These are phyloP conservation scores for Trigoniulus corallinus DNA, from an alignment of 1,140 invertebrate species.

Conservation along the genomic window DNA sequence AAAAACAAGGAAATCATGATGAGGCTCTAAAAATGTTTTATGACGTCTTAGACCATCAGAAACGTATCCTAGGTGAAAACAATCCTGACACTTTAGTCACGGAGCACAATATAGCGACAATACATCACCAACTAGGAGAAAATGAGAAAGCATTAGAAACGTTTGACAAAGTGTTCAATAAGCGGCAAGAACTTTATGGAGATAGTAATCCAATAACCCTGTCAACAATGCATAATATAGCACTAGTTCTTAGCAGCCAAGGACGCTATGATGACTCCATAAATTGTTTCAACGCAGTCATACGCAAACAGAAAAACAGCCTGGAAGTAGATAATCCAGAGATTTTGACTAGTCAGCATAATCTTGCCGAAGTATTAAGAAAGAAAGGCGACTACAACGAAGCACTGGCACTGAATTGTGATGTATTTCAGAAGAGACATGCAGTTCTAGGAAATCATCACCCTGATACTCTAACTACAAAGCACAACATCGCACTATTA, in stretches of 20 bases:
- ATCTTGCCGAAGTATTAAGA: slow-evolving; percentile 15
- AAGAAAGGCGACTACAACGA: slow-evolving; percentile 15
- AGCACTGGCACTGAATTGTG: slow-evolving; percentile 15
- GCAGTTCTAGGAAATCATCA: slow-evolving; percentile 15
- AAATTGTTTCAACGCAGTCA: slow-evolving; percentile 11
- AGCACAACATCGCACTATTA: slow-evolving; percentile 14
- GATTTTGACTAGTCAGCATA: slow-evolving; percentile 13
- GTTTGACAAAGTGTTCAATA: slow-evolving; percentile 1
- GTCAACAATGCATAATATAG: not conserved
- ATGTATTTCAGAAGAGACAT: slow-evolving; percentile 14
- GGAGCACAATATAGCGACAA: slow-evolving; percentile 4
- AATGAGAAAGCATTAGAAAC: not conserved
- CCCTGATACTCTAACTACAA: slow-evolving; percentile 12
- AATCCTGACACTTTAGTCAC: slow-evolving; percentile 11
- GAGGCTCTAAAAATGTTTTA: slow-evolving; percentile 5
- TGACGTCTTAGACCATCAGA: slow-evolving; percentile 6
- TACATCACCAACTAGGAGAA: slow-evolving; percentile 1
- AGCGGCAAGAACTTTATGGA: slow-evolving; percentile 2
- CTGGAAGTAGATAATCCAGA: slow-evolving; percentile 14
- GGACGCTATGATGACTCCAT: slow-evolving; percentile 14
- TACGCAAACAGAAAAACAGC: slow-evolving; percentile 10
- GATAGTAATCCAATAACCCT: not conserved
- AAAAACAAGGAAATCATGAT: slow-evolving; percentile 8
- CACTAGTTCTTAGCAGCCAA: not conserved
- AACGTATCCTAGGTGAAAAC: slow-evolving; percentile 6